Evolutionary conservation across 2,113 vertebrate genomes (phyloP).

Genomic region (Phylloscopus trochiloides): DNA sequence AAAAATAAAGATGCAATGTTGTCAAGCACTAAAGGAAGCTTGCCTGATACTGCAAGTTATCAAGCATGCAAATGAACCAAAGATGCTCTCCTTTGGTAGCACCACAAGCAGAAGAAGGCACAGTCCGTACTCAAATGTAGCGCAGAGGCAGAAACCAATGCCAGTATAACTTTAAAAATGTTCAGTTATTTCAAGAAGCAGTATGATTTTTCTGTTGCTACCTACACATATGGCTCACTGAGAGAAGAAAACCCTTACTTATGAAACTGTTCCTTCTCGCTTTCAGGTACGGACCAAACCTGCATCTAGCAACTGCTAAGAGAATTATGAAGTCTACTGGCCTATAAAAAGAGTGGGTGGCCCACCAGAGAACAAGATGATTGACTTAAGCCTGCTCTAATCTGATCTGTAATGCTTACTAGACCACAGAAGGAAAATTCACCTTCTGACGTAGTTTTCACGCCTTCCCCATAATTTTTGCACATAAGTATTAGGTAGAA

Average conservation of each 20-base stretch:
- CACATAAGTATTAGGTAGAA: neutral
- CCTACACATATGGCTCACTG: neutral
- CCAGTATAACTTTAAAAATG: accelerated
- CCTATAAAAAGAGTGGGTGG: neutral
- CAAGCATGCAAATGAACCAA: neutral
- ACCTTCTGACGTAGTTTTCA: neutral
- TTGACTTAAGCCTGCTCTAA: neutral
- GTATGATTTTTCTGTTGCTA: neutral
- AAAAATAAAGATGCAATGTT: neutral
- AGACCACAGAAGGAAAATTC: neutral
- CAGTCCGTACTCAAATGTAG: neutral
- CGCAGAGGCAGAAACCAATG: neutral
- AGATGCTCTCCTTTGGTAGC: neutral
- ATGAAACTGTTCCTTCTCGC: neutral
- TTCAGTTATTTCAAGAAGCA: neutral
- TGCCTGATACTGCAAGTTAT: neutral
- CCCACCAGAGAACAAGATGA: neutral
- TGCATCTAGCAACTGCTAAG: neutral
- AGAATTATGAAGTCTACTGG: neutral
- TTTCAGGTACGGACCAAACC: neutral
- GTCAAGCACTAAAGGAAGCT: neutral
- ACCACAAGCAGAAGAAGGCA: neutral
- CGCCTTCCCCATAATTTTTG: neutral
- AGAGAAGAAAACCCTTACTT: neutral
- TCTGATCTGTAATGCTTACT: neutral